Evolutionary conservation across 2,113 vertebrate species (phyloP).

Genomic region (Forbesichthys papilliferus): DNA sequence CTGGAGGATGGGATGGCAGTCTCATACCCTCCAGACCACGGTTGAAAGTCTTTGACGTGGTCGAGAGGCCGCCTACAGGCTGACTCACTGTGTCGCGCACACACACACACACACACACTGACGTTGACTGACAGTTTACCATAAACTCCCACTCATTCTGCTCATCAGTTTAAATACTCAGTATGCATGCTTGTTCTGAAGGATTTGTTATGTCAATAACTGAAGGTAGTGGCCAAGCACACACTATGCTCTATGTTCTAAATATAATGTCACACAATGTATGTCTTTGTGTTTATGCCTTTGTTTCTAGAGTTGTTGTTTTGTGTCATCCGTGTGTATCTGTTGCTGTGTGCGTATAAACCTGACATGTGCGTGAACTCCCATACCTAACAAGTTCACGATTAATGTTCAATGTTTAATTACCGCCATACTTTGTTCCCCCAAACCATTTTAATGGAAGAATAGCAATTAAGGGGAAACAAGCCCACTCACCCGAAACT

Average conservation of each 20-base stretch:
- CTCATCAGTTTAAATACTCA: conserved; percentile 21
- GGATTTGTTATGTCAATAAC: too few relatives aligned
- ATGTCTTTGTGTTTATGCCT: background rate
- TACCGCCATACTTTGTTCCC: too few relatives aligned
- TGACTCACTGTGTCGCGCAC: conserved; percentile 70
- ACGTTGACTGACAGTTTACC: conserved; percentile 64
- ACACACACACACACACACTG: conserved; percentile 24
- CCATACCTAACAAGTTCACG: too few relatives aligned
- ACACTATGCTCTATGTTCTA: too few relatives aligned
- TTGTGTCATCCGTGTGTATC: background rate
- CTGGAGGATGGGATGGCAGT: conserved; percentile 59
- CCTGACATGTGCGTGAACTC: too few relatives aligned
- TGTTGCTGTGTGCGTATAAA: background rate
- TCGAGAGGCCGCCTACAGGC: conserved; percentile 71
- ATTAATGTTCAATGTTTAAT: too few relatives aligned
- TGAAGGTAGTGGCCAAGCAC: too few relatives aligned
- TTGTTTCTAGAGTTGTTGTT: too few relatives aligned
- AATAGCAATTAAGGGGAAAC: too few relatives aligned
- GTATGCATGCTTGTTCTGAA: too few relatives aligned
- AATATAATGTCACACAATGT: background rate
- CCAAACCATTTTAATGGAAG: too few relatives aligned
- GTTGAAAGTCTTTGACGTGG: conserved; percentile 58
- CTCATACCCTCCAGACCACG: conserved; percentile 64
- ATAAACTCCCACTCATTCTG: conserved; percentile 68
- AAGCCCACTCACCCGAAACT: too few relatives aligned